phyloP scores from a whole-genome alignment of 2,888 invertebrate genomes.

The Orthonychiurus folsomi region DNA sequence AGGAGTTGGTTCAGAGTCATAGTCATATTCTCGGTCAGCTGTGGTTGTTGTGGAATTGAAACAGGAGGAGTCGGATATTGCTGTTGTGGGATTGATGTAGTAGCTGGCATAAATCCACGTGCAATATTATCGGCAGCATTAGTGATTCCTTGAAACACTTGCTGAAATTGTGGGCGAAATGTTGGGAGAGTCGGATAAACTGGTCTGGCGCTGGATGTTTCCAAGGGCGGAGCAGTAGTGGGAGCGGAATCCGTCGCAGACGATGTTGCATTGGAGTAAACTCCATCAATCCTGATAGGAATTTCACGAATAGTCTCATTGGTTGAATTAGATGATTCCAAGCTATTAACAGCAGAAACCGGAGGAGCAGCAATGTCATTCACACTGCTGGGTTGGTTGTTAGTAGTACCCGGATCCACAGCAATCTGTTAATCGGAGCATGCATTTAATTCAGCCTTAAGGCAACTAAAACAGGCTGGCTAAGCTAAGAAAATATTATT shows the following conservation, averaged over 20 bases:
- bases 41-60: conserved; percentile 7
- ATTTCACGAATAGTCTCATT: conserved; percentile 9
- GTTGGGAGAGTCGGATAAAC: conserved; percentile 2
- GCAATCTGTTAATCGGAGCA: not conserved
- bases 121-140: conserved; percentile 27
- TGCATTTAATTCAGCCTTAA: not conserved
- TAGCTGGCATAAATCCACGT: conserved; percentile 14
- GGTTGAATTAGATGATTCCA: not conserved
- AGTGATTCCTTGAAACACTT: conserved; percentile 28
- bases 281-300: not conserved
- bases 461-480: not conserved
- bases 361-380: not conserved
- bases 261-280: not conserved
- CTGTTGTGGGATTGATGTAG: not conserved
- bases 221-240: not conserved
- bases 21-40: conserved; percentile 11
- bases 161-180: conserved; percentile 23
- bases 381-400: not conserved
- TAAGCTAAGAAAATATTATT: no score
- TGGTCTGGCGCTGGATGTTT: not conserved
- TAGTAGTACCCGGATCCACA: not conserved
- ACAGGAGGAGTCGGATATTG: conserved; percentile 1
- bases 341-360: not conserved
- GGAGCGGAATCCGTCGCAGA: not conserved
- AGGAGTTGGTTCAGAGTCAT: conserved; percentile 34